Evolutionary conservation across 2,113 vertebrate species (phyloP).

Genomic region (Heterocephalus glaber): DNA sequence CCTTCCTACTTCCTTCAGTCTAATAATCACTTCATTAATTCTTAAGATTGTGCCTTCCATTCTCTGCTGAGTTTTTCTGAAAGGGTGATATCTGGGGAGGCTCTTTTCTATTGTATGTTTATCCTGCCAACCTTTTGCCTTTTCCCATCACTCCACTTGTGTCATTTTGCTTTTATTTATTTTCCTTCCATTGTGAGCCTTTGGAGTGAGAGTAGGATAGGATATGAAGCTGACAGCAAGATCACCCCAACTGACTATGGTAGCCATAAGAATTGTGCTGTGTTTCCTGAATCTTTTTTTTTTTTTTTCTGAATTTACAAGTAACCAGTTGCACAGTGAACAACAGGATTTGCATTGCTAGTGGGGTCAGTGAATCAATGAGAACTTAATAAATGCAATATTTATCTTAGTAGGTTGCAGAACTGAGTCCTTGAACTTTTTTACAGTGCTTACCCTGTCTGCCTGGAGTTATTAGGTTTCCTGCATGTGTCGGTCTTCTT

Average conservation of each 20-base stretch:
- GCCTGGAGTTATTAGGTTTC: neutral
- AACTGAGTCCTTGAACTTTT: neutral
- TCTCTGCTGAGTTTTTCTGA: neutral
- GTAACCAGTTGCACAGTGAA: neutral
- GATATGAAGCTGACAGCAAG: neutral
- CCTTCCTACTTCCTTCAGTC: neutral
- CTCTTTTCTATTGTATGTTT: neutral
- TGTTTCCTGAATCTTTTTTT: neutral
- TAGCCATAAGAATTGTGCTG: neutral
- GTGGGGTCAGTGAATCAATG: neutral
- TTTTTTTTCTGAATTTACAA: neutral
- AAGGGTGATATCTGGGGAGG: neutral
- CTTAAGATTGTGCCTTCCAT: neutral
- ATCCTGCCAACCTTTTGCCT: neutral
- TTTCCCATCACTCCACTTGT: neutral
- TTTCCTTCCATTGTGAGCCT: neutral
- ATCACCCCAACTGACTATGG: neutral
- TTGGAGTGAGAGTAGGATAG: neutral
- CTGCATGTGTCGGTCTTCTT: neutral
- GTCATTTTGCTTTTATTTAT: neutral
- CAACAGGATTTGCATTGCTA: neutral
- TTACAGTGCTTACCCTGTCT: neutral
- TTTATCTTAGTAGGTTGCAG: neutral
- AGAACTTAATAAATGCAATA: neutral
- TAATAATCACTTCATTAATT: neutral